Base-by-base conservation (phyloP, 2,113 vertebrate species). In the Notechis scutatus region DNA sequence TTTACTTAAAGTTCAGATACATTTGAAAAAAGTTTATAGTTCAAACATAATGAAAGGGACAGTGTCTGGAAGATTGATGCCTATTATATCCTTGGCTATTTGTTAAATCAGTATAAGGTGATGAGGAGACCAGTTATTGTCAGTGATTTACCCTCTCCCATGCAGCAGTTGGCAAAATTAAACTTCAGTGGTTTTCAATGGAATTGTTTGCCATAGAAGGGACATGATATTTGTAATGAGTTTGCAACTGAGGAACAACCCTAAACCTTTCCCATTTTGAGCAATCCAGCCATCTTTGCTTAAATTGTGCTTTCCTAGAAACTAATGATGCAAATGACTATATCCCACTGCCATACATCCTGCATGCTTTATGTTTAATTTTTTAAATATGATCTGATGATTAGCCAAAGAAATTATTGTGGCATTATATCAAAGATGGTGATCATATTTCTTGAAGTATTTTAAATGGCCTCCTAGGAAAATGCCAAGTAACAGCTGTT, bases 11-110 rank as follows among this genome's bases (percentile, higher is more conserved):
- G 29, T 87, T 87, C 2, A 87, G 18, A n/a, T 87, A 24, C n/a
- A 64, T 64, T 29, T 21, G 34, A 88, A 88, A 56, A 4, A 56
- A 20, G 54, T 9, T 39, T 56, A 47, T 45, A 88, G 14, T 54
- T n/a, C 26, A n/a, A 52, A n/a, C 12, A 15, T 10, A 10, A 50
- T 52, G n/a, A 52, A 54, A 92, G 39, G 93, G 50, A 81, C 87
- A 95, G 93, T 91, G 95, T 88, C 57, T 88, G 87, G 18, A 0
- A 57, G 94, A 93, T 93, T 93, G 93, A 29, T 93, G 92, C 61
- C 94, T 93, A n/a, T 86, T 93, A 14, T 86, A 95, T 96, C 61
- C 29, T 69, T 14, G 14, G 11, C 26, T 69, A 14, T 69, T 12
- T 69, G 29, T 69, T n/a, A 69, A 69, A 69, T 69, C 26, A n/a